Conservation (phyloP, 2,113 vertebrate species). For the Gymnarchus niloticus region DNA sequence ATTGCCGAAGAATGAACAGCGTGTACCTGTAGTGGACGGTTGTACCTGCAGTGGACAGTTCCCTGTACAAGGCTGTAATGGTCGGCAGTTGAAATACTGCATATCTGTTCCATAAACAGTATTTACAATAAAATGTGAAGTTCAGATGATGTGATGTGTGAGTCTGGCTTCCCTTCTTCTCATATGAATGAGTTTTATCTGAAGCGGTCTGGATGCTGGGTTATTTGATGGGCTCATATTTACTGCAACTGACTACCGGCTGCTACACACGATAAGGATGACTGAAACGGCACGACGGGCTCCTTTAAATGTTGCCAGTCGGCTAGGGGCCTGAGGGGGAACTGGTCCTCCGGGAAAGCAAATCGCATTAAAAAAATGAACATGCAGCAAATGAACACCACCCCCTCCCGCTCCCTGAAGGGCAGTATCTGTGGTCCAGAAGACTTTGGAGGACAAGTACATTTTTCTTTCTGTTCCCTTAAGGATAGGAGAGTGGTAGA, state of each 20-base stretch:
- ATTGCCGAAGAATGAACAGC: background rate
- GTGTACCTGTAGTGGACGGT: no score
- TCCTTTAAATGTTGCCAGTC: background rate
- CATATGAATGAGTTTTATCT: background rate
- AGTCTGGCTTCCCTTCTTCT: background rate
- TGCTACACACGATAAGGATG: background rate
- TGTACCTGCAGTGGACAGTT: background rate
- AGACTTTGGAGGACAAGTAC: no score
- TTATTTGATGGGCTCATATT: background rate
- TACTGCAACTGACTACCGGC: background rate
- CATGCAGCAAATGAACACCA: no score
- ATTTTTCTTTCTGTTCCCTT: no score
- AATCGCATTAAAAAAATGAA: background rate
- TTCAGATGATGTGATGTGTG: background rate
- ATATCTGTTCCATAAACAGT: background rate
- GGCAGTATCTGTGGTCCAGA: no score
- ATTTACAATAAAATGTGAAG: conserved; percentile 4
- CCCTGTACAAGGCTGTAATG: background rate
- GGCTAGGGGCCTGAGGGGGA: background rate
- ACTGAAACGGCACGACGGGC: background rate
- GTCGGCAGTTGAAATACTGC: background rate
- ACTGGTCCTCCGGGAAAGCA: background rate
- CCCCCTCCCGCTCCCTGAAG: no score
- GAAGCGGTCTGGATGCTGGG: background rate
- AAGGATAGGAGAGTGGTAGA: no score